phyloP scores from a whole-genome alignment of 2,113 vertebrate species.

The Peucedramus taeniatus region DNA sequence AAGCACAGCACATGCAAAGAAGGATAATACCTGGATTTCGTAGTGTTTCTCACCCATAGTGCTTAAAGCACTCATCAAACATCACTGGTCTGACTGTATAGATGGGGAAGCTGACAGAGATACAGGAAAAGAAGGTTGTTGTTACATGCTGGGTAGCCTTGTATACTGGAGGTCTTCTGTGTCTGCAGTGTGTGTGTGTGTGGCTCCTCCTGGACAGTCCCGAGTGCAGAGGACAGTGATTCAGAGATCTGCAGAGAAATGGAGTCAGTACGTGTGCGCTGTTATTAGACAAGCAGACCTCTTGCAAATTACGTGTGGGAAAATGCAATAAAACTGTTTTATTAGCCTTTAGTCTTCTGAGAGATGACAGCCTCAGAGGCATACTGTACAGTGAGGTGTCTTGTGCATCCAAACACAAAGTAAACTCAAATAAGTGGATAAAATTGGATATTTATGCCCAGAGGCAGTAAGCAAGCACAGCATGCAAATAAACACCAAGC shows the following conservation, averaged over 20 bases:
- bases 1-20: not conserved
- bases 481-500: not conserved
- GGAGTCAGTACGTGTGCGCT: rapidly evolving
- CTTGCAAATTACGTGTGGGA: not conserved
- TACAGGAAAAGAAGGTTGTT: not conserved
- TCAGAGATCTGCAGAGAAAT: not conserved
- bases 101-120: not conserved
- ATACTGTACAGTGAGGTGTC: not conserved
- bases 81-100: not conserved
- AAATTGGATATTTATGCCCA: not conserved
- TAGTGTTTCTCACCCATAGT: not conserved
- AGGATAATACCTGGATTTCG: not conserved
- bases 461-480: not conserved
- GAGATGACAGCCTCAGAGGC: not conserved
- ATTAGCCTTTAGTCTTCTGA: not conserved
- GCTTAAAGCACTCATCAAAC: not conserved
- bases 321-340: not conserved
- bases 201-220: not conserved
- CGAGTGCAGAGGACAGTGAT: not conserved
- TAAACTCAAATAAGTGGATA: not conserved
- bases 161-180: not conserved
- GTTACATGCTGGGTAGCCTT: not conserved
- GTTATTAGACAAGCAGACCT: not conserved
- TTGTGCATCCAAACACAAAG: not conserved
- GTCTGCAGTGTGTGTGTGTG: not conserved